Evolutionary conservation across 2,797 vertebrate genomes (phyloP).

Genomic region (Acrossocheilus fasciatus): DNA sequence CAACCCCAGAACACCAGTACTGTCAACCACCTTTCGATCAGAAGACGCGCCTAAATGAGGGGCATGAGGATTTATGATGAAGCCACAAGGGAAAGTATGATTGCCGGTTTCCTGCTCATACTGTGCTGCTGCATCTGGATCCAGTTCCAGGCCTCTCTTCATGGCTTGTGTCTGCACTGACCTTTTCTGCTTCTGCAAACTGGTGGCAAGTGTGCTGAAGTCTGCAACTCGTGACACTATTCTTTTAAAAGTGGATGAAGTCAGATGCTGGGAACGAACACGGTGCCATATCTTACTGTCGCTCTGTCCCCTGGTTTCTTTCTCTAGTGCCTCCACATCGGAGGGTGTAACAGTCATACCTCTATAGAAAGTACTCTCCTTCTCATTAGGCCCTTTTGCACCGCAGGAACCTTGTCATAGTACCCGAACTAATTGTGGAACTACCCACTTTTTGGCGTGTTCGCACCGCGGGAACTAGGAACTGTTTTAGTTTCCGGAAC

Average conservation of each 20-base stretch:
- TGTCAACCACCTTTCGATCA: neutral
- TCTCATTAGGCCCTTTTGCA: neutral
- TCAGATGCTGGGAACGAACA: constrained; percentile 17
- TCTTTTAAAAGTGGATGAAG: constrained; percentile 29
- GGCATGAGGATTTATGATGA: neutral
- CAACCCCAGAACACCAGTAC: neutral
- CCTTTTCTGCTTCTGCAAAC: constrained; percentile 27
- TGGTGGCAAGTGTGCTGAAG: constrained; percentile 6
- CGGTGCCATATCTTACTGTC: constrained; percentile 27
- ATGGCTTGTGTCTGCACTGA: constrained; percentile 33
- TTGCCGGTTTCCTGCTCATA: neutral
- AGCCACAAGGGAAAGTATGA: neutral
- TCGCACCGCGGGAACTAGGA: too few species aligned
- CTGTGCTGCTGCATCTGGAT: constrained; percentile 26
- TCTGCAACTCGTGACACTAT: constrained; percentile 32
- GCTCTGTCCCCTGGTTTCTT: constrained; percentile 38
- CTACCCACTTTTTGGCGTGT: too few species aligned
- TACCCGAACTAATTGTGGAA: too few species aligned
- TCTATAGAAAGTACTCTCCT: constrained; percentile 30
- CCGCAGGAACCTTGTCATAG: too few species aligned
- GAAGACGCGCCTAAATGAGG: neutral
- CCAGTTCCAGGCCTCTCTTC: constrained; percentile 36
- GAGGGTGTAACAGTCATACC: constrained; percentile 17
- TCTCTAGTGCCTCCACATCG: constrained; percentile 26
- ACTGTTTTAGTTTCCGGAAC: too few species aligned